Percentiles rank a stretch among this genome's conserved stretches.
Evolutionary conservation across 2,113 vertebrate species (phyloP).

Genomic region (Hemichromis elongatus): DNA sequence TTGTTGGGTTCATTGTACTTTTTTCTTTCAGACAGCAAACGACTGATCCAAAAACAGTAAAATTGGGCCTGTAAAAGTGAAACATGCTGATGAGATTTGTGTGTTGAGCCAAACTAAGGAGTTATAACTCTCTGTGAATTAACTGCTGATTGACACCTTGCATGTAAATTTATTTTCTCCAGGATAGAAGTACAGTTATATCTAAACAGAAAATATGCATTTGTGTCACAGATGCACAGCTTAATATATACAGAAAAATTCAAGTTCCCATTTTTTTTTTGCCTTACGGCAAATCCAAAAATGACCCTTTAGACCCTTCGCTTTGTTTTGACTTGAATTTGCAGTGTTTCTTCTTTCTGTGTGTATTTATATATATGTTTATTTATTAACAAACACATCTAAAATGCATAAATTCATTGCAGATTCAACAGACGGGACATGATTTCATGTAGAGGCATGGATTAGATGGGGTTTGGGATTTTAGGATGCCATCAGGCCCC

Average conservation of each 20-base stretch:
- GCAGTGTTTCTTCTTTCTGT: background rate
- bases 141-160: background rate
- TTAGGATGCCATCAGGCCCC: conserved; percentile 19
- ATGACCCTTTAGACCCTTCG: background rate
- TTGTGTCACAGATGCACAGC: background rate
- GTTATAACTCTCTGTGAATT: background rate
- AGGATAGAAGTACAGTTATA: background rate
- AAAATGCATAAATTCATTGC: conserved; percentile 31
- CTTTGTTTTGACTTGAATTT: conserved; percentile 18
- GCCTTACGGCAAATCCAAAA: too few relatives aligned
- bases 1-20: background rate
- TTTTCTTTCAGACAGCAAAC: too few relatives aligned
- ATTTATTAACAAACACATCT: conserved; percentile 5
- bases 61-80: background rate
- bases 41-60: background rate
- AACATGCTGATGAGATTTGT: background rate
- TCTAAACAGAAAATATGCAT: background rate
- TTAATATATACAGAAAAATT: background rate
- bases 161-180: background rate
- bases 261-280: too few relatives aligned
- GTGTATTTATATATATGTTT: background rate
- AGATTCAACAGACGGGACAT: conserved; percentile 21
- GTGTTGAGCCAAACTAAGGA: too few relatives aligned
- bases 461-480: conserved; percentile 16
- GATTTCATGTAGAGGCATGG: conserved; percentile 40